These are phyloP conservation scores for Lymantria monacha DNA, from an alignment of 2,888 invertebrate species.

Conservation along the genomic window DNA sequence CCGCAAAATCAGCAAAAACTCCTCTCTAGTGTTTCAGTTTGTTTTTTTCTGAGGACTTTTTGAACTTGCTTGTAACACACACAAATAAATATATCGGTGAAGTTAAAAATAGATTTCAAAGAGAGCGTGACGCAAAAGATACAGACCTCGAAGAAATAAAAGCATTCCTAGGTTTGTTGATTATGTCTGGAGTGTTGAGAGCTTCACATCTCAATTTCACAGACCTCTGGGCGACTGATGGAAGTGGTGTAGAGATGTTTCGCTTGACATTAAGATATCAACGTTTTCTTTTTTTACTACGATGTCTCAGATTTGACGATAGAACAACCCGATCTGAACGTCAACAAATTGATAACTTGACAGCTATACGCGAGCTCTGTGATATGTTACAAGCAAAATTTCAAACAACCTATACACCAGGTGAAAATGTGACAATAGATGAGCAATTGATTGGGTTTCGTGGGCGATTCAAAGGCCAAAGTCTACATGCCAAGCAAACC, in stretches of 20 bases:
- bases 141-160: slow-evolving; percentile 7
- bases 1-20: slow-evolving; percentile 5
- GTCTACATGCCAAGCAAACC: slow-evolving; percentile 14
- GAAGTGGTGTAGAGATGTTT: slow-evolving; percentile 10
- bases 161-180: slow-evolving; percentile 9
- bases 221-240: slow-evolving; percentile 13
- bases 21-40: background rate
- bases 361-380: slow-evolving; percentile 9
- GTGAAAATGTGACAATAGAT: slow-evolving; percentile 12
- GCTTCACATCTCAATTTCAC: slow-evolving; percentile 11
- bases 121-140: slow-evolving; percentile 8
- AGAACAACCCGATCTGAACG: slow-evolving; percentile 4
- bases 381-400: slow-evolving; percentile 7
- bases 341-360: slow-evolving; percentile 5
- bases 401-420: slow-evolving; percentile 6
- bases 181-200: slow-evolving; percentile 10
- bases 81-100: background rate
- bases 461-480: slow-evolving; percentile 6
- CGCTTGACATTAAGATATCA: slow-evolving; percentile 7
- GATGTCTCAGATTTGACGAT: slow-evolving; percentile 7
- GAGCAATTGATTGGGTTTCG: slow-evolving; percentile 8
- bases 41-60: too few relatives aligned
- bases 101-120: slow-evolving; percentile 7
- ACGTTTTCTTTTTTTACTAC: slow-evolving; percentile 7
- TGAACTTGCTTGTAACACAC: background rate